Evolutionary conservation across 1,140 invertebrate genomes (phyloP).

Genomic region (Bombus haemorrhoidalis): DNA sequence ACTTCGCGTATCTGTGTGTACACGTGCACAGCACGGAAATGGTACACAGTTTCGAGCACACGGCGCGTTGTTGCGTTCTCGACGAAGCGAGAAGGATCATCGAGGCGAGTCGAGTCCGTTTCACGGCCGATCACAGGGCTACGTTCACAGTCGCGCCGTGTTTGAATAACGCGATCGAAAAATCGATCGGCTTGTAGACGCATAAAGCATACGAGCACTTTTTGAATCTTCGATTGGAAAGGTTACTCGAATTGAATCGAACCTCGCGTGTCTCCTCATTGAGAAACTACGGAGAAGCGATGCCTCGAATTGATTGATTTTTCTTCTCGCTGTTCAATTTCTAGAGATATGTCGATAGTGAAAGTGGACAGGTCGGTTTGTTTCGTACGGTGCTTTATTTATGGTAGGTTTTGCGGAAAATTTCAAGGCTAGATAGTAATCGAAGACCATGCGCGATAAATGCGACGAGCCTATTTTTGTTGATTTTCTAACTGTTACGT

Average conservation of each 20-base stretch:
- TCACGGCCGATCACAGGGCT: conserved; percentile 22
- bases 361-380: conserved; percentile 3
- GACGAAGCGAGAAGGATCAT: conserved; percentile 29
- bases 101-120: conserved; percentile 48
- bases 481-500: too few relatives aligned
- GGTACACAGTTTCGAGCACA: conserved; percentile 14
- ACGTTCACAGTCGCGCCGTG: too few relatives aligned
- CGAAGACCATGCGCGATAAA: too few relatives aligned
- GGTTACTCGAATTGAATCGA: neutral
- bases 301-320: neutral
- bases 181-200: neutral
- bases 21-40: neutral
- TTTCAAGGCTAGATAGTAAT: neutral
- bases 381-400: neutral
- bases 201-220: too few relatives aligned
- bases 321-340: neutral
- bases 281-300: neutral
- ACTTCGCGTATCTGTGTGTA: neutral
- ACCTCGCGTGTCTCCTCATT: neutral
- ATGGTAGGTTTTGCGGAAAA: neutral
- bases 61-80: conserved; percentile 6
- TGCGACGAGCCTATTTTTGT: neutral
- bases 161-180: conserved; percentile 29
- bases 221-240: neutral
- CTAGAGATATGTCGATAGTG: neutral